Conservation (phyloP, 2,113 vertebrate genomes). For the Microcebus jonahi region DNA sequence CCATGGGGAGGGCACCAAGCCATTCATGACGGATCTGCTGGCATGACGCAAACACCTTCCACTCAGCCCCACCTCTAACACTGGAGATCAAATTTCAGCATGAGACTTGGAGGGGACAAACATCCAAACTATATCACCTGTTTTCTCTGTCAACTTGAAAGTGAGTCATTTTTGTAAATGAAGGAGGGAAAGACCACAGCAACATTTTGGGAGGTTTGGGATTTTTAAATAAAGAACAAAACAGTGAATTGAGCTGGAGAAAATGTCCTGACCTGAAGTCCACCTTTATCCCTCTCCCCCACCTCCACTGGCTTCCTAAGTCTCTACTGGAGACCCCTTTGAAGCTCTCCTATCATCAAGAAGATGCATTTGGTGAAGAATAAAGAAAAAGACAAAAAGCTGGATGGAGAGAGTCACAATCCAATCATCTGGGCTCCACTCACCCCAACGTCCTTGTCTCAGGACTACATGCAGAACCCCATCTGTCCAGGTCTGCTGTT, state of each 20-base stretch:
- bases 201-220: not conserved
- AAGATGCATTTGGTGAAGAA: conserved; percentile 91
- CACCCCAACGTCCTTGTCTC: conserved; percentile 86
- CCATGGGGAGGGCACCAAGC: too few relatives aligned
- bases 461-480: conserved; percentile 88
- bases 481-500: conserved; percentile 85
- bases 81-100: too few relatives aligned
- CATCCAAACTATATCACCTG: not conserved
- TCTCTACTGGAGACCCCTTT: conserved; percentile 93
- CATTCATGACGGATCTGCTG: too few relatives aligned
- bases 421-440: conserved; percentile 87
- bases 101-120: too few relatives aligned
- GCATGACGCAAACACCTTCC: too few relatives aligned
- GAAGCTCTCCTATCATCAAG: conserved; percentile 91
- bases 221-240: not conserved
- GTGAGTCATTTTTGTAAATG: not conserved
- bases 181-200: not conserved
- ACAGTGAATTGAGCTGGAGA: conserved; percentile 79
- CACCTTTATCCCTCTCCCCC: conserved; percentile 90
- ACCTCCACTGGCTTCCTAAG: conserved; percentile 87
- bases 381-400: conserved; percentile 92
- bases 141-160: not conserved
- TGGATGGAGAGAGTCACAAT: conserved; percentile 88
- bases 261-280: conserved; percentile 90
- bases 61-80: too few relatives aligned